A percentile compares a stretch with the other conserved stretches of the same genome.
Evolutionary conservation across 2,888 invertebrate genomes (phyloP).

Genomic region (Hydroisotoma schaefferi): DNA sequence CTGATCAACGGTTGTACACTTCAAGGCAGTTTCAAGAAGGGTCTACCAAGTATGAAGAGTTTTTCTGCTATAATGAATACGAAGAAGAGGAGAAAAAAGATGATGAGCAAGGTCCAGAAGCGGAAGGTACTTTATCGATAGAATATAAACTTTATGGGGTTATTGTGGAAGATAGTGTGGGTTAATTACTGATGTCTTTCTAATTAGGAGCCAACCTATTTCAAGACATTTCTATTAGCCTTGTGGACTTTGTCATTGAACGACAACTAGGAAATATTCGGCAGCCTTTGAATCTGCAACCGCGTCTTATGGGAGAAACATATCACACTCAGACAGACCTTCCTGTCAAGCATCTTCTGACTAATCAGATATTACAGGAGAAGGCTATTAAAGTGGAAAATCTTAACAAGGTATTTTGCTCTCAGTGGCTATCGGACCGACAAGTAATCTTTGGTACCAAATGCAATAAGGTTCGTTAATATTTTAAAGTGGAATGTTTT

Average conservation of each 20-base stretch:
- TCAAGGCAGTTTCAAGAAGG: constrained; percentile 45
- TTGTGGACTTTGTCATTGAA: constrained; percentile 77
- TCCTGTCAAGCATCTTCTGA: constrained; percentile 81
- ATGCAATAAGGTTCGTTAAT: constrained; percentile 76
- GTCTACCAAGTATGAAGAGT: constrained; percentile 82
- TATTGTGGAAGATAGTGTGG: neutral
- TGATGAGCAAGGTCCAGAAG: constrained; percentile 53
- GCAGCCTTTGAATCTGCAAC: constrained; percentile 50
- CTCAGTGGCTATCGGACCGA: constrained; percentile 90
- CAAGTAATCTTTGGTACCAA: constrained; percentile 96
- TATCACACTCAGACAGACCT: constrained; percentile 58
- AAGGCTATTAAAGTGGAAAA: constrained; percentile 76
- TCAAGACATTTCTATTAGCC: constrained; percentile 60
- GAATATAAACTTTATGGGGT: neutral
- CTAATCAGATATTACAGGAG: constrained; percentile 84
- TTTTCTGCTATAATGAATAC: constrained; percentile 82
- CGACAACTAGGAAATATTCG: constrained; percentile 64
- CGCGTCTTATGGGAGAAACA: constrained; percentile 39
- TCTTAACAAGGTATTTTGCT: constrained; percentile 91
- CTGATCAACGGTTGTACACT: constrained; percentile 42
- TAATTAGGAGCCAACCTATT: constrained; percentile 26
- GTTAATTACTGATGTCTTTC: neutral
- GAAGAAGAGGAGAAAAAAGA: constrained; percentile 78
- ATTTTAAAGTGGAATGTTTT: neutral
- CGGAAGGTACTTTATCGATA: constrained; percentile 6